phyloP scores from a whole-genome alignment of 2,113 vertebrate genomes.

The Sorex fumeus region DNA sequence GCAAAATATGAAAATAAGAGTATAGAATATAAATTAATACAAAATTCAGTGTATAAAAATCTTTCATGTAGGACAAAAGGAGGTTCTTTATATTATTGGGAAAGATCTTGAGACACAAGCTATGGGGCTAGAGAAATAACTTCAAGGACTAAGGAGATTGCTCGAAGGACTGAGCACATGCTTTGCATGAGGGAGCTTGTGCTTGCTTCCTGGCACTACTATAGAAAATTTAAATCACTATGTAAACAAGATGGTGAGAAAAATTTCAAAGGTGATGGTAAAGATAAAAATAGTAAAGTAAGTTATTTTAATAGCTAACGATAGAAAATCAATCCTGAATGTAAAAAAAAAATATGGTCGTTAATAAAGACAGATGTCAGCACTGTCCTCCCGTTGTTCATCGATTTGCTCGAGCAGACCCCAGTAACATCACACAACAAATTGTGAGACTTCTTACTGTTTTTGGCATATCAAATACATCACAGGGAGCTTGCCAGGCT shows the following conservation, averaged over 20 bases:
- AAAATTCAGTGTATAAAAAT: background rate
- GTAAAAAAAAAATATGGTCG: slow-evolving; percentile 15
- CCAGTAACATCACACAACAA: no score
- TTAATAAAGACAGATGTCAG: background rate
- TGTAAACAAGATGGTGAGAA: background rate
- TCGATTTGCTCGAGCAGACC: no score
- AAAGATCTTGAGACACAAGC: background rate
- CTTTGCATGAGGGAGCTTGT: no score
- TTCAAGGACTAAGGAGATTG: no score
- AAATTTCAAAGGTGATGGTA: slow-evolving; percentile 10
- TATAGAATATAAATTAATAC: no score
- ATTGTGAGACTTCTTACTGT: no score
- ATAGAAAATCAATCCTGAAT: background rate
- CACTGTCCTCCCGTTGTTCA: no score
- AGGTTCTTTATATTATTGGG: slow-evolving; percentile 1
- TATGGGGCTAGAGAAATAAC: background rate
- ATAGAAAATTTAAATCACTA: background rate
- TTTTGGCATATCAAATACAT: no score
- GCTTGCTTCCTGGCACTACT: no score
- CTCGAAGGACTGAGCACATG: no score
- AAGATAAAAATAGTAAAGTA: slow-evolving; percentile 14
- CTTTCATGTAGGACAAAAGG: slow-evolving; percentile 12
- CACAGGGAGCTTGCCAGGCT: no score
- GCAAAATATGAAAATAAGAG: background rate
- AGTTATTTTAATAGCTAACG: slow-evolving; percentile 8